Evolutionary conservation across 23 tunicate genomes (phyloP), one percentile per base, ranked within the genome.

Genomic region (Corella eumyota): DNA sequence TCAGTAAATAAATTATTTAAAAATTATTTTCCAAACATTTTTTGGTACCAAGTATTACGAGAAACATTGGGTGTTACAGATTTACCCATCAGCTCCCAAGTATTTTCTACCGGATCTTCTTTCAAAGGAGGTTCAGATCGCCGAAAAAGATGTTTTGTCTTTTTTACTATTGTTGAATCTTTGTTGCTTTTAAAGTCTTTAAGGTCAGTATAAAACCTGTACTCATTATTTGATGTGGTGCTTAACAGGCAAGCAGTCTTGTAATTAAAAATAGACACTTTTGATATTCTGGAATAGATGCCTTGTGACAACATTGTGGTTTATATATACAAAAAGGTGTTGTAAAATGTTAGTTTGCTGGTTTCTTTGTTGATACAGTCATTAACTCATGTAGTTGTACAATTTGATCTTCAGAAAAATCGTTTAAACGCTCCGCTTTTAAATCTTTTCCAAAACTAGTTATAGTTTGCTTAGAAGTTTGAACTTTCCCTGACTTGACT

Each of bases 301-400:
- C n/a, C n/a, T n/a, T n/a, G n/a, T n/a, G n/a, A n/a, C n/a, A n/a
- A n/a, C n/a, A n/a, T n/a, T n/a, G n/a, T n/a, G n/a, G n/a, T 21
- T 26, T 21, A 21, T 48, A 21, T 40, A 11, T 40, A 15, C 13
- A 9, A 40, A 15, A 11, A 15, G 15, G 11, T 40, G 13, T 11
- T 4, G 54, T 3, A 48, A 48, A 48, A 48, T 34, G 56, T 37
- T 4, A 36, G 30, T 3, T 25, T 49, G 17, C 6, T 34, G n/a
- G 23, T 40, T 55, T 53, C 62, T 61, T 1, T 80, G 80, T 63
- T 6, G 97, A 75, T 63, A 84, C 94, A 56, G 84, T 84, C 84
- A 74, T 85, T 59, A 93, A 73, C 76, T 93, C 99, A 64, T 71
- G 50, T 65, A 93, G 65, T 54, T 93, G 99, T 2, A 93, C 48